These are phyloP conservation scores for Musca domestica DNA, from an alignment of 1,140 invertebrate genomes.

Conservation along the genomic window DNA sequence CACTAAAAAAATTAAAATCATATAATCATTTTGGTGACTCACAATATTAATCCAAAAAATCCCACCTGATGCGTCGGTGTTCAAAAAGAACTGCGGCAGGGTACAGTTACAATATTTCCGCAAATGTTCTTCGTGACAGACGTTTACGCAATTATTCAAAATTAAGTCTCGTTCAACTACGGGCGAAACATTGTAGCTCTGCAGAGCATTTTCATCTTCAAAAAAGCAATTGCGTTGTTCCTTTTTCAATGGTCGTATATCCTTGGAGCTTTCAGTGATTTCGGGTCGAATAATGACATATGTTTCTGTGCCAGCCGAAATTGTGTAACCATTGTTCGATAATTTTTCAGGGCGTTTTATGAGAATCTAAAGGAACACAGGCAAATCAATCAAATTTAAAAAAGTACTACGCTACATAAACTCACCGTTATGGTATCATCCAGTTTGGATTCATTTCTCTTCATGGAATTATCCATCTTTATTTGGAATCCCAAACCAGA, in stretches of 20 bases:
- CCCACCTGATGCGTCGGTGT: constrained; percentile 31
- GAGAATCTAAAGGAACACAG: constrained; percentile 34
- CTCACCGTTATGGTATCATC: constrained; percentile 11
- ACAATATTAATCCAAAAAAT: no score
- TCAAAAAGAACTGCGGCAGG: constrained; percentile 39
- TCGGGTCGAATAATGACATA: constrained; percentile 41
- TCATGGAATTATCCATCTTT: constrained; percentile 31
- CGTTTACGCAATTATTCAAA: constrained; percentile 37
- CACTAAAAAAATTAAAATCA: constrained; percentile 25
- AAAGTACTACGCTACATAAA: no score
- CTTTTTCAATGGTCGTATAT: constrained; percentile 30
- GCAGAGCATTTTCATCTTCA: not conserved
- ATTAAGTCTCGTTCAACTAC: not conserved
- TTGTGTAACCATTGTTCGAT: constrained; percentile 36
- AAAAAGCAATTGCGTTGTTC: constrained; percentile 39
- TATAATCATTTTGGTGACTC: not conserved
- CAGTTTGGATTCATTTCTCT: constrained; percentile 31
- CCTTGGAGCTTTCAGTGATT: constrained; percentile 38
- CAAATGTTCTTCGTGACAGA: constrained; percentile 44
- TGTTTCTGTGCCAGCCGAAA: constrained; percentile 42
- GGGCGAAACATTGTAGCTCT: not conserved
- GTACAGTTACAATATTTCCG: constrained; percentile 42
- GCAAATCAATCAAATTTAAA: not conserved
- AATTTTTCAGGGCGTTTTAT: constrained; percentile 41
- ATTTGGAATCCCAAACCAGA: constrained; percentile 39